phyloP scores from a whole-genome alignment of 1,140 invertebrate genomes.

The Elymnias hypermnestra region DNA sequence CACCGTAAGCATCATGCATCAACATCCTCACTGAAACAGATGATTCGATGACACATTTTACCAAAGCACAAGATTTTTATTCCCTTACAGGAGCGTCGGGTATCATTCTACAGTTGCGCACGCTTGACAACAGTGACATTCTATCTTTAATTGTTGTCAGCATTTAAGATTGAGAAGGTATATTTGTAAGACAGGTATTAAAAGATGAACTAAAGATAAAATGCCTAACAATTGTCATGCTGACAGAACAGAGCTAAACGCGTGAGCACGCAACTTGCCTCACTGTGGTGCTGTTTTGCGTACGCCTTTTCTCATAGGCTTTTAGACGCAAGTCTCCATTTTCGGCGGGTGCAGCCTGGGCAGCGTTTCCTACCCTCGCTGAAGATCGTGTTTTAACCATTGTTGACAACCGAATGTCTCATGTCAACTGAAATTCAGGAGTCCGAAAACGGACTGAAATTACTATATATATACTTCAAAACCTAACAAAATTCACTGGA shows the following conservation, averaged over 20 bases:
- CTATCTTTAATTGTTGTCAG: too few species aligned
- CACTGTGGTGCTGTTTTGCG: constrained; percentile 50
- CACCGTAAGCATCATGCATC: constrained; percentile 12
- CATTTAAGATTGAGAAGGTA: too few species aligned
- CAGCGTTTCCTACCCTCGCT: constrained; percentile 66
- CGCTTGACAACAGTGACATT: background rate
- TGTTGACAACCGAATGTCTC: constrained; percentile 68
- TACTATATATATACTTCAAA: constrained; percentile 44
- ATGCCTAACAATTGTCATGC: constrained; percentile 28
- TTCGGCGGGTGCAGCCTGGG: constrained; percentile 52
- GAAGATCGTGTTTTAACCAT: constrained; percentile 76
- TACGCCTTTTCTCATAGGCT: constrained; percentile 54
- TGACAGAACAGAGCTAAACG: constrained; percentile 40
- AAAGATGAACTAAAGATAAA: too few species aligned
- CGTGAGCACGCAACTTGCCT: constrained; percentile 58
- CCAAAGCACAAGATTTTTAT: background rate
- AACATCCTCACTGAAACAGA: background rate
- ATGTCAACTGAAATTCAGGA: constrained; percentile 71
- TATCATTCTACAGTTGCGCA: background rate
- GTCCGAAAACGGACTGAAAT: constrained; percentile 64
- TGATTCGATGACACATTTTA: background rate
- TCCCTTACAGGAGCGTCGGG: too few species aligned
- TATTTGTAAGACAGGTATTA: too few species aligned
- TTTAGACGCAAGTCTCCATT: constrained; percentile 66
- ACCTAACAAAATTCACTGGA: constrained; percentile 54